Evolutionary conservation across 2,888 invertebrate species (phyloP), one percentile per base, ranked within the genome.

Genomic region (Dynastes maya): DNA sequence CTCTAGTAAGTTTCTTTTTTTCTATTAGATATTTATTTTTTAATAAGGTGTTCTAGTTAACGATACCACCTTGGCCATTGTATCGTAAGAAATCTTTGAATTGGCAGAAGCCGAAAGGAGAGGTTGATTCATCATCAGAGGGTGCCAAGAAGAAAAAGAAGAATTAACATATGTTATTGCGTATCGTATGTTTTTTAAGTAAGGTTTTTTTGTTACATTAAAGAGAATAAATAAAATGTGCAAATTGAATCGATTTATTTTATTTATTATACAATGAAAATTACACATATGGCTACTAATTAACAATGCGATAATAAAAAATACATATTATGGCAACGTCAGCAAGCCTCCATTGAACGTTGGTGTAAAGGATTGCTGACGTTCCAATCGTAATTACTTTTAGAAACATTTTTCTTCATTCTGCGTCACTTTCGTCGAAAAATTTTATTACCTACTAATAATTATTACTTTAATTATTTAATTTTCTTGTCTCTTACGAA

Each of bases 61-160:
- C 97, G 0, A 93, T 98, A 84, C 98, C 98, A 37, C 97, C 98
- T n/a, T 98, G 98, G 98, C 97, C 98, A 0, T 95, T 98, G 92
- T 98, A 97, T 86, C 92, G 97, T 81, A 93, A 93, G 81, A 96
- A 96, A 86, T 94, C 97, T 1, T 89, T 98, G 4, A 94, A 94
- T 81, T 98, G 98, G 98, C 97, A 96, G 87, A 96, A 96, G 86
- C 92, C 95, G 3, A 89, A 91, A 77, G 89, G 89, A 67, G 90
- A 90, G 80, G 82, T 82, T 8, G 85, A 86, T 63, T 80, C 55
- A 4, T 3, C 84, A 16, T 81, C 79, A 53, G 82, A 81, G 9
- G 78, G 75, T 29, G 79, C 81, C 22, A 84, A 85, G 58, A 86
- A 85, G 79, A 84, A 87, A 80, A 88, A 87, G 81, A 83, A 82